Base-by-base conservation (phyloP, 2,113 vertebrate species). In the Nyctereutes procyonoides region DNA sequence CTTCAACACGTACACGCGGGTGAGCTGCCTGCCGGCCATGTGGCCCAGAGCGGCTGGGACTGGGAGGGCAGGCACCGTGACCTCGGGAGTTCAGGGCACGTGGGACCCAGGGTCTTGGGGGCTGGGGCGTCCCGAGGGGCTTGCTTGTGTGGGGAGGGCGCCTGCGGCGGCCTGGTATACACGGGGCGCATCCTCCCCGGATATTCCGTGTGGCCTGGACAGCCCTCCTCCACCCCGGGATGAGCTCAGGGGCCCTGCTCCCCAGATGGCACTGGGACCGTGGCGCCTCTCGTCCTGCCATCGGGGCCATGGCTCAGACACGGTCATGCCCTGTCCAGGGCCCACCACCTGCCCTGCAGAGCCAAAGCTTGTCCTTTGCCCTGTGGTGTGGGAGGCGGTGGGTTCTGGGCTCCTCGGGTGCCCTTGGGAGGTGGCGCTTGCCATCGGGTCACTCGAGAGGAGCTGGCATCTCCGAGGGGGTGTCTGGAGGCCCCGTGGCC, bases 1-100 rank as follows among this genome's bases (percentile, higher is more conserved):
- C 98, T 99, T 99, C 98, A 99, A 99, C 95, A 99, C 99, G 76
- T 99, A 99, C 98, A 99, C 99, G 0, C 98, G 99, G 99, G 99
- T 99, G 98, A 98, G 99, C 28, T 0, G 15, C 67, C 26, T 0
- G 16, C 20, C 55, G 3, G 26, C 28, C 73, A 8, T 35, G 14
- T 58, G 63, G 10, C 35, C 69, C 43, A 2, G 51, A 7, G 48
- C 14, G 16, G 13, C 3, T 22, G 30, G 48, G 2, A 8, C 12
- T 85, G 8, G 26, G 12, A 6, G 84, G 38, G 51, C 53, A 2
- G 74, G 20, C 73, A 24, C 82, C 30, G 28, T 8, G 0, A 30
- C 95, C 69, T 79, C 48, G 16, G 95, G 58, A 4, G 20, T 48
- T 43, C 12, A 24, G 35, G 35, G 69, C 20, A 0, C 85, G 0